Percentiles rank a stretch among this genome's conserved stretches.
phyloP scores from a whole-genome alignment of 2,113 vertebrate genomes.

The Meleagris gallopavo region DNA sequence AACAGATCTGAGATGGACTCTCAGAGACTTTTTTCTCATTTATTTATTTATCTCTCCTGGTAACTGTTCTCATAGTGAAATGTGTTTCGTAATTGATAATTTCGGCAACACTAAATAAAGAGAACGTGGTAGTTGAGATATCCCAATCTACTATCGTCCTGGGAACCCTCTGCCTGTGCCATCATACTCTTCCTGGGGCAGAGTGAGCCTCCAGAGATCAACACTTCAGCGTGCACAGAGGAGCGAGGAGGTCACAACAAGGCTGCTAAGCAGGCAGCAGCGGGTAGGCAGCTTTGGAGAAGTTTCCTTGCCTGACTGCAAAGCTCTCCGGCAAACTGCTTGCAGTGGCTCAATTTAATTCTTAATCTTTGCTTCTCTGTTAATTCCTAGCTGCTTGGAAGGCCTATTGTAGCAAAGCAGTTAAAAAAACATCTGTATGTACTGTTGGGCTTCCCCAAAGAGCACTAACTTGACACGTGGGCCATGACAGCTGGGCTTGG shows the following conservation, averaged over 20 bases:
- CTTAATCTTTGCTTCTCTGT: slow-evolving; percentile 56
- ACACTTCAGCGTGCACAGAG: no score
- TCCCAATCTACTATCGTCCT: neutral
- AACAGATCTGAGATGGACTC: neutral
- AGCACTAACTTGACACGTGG: slow-evolving; percentile 84
- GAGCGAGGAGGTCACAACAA: neutral
- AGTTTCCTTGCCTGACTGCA: neutral
- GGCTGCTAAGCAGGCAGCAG: neutral
- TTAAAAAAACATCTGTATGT: slow-evolving; percentile 81
- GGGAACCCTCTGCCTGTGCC: neutral
- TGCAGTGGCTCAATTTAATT: slow-evolving; percentile 53
- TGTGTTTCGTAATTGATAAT: neutral
- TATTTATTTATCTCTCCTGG: neutral
- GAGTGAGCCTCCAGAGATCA: neutral
- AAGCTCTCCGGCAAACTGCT: slow-evolving; percentile 13
- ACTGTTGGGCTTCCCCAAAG: slow-evolving; percentile 82
- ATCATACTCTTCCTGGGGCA: neutral
- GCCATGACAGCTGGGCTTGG: slow-evolving; percentile 55
- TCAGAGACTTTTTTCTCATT: neutral
- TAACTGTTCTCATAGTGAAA: neutral
- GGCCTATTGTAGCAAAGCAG: slow-evolving; percentile 65
- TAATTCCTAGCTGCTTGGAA: slow-evolving; percentile 73
- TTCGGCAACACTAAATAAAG: neutral
- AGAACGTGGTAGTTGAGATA: neutral
- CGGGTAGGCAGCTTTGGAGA: neutral